phyloP scores from a whole-genome alignment of 2,888 invertebrate species.

The Spicauda simplicius region DNA sequence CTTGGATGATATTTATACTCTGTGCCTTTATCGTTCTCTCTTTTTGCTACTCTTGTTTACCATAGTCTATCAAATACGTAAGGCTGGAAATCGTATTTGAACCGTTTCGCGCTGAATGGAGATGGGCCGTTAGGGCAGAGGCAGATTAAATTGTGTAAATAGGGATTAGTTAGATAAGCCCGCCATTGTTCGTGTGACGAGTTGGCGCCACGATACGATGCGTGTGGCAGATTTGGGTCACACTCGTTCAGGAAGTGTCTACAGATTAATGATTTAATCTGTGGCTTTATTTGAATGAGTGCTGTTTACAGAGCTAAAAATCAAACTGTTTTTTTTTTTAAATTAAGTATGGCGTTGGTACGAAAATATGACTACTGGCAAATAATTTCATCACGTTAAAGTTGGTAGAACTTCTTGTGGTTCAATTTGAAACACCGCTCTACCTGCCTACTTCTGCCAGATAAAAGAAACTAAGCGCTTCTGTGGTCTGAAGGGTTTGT shows the following conservation, averaged over 20 bases:
- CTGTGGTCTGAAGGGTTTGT: too few species aligned
- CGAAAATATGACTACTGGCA: too few species aligned
- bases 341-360: too few species aligned
- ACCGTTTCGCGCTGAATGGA: slow-evolving; percentile 43
- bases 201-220: slow-evolving; percentile 68
- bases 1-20: neutral
- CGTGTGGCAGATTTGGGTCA: slow-evolving; percentile 69
- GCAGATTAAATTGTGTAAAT: slow-evolving; percentile 83
- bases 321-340: neutral
- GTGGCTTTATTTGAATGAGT: slow-evolving; percentile 25
- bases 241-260: slow-evolving; percentile 45
- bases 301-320: slow-evolving; percentile 2
- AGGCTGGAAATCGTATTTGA: slow-evolving; percentile 61
- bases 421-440: too few species aligned
- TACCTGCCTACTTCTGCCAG: too few species aligned
- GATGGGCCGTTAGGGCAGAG: slow-evolving; percentile 44
- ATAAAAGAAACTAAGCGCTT: too few species aligned
- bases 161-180: slow-evolving; percentile 82
- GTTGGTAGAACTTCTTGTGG: too few species aligned
- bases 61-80: slow-evolving; percentile 58
- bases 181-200: slow-evolving; percentile 73
- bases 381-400: too few species aligned
- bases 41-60: slow-evolving; percentile 34
- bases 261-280: slow-evolving; percentile 42
- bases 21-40: neutral